Base-by-base conservation (phyloP, 2,888 invertebrate genomes). In the Agapetus fuscipes region DNA sequence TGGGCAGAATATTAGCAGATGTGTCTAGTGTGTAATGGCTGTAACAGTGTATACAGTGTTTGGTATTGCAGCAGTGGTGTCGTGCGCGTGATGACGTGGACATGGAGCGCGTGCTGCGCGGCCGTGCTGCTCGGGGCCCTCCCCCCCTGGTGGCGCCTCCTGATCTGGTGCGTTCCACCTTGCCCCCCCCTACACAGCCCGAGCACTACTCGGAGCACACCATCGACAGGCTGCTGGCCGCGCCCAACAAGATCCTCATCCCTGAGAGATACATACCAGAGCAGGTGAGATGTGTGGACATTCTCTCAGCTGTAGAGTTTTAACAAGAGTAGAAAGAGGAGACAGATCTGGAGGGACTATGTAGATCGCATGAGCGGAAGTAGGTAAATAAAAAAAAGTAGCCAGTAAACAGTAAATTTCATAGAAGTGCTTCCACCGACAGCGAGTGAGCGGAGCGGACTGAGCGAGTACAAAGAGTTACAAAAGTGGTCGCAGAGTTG, bases 181-280 rank as follows among this genome's bases (percentile, higher is more conserved):
- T 88, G 45, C 72, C 74, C 1, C 64, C 63, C 48, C 62, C 75
- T 37, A 76, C 79, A 47, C 72, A 73, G 1, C 64, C 63, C 49
- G 63, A 76, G 37, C 76, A 79, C 48, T 78, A 80, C 53, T 84
- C 83, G 38, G 81, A 83, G 54, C 79, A 76, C 51, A 87, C 90
- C 31, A 91, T 93, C 49, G 93, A 93, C 59, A 83, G 80, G 57
- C 68, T 93, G 53, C 66, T 93, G 20, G 83, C 85, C 32, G 83
- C 88, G 11, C 93, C 93, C 10, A 84, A 84, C 60, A 91, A 91
- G 67, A 91, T 93, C 51, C 70, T 83, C 45, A 93, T 93, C 53
- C 93, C 93, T 0, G 91, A 93, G 64, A 74, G 93, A 50, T 93
- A 93, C 55, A 83, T 91, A 51, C 90, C 91, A 14, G 91, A 93